Base-by-base conservation (phyloP, 2,888 invertebrate genomes). In the Alentia gelatinosa region DNA sequence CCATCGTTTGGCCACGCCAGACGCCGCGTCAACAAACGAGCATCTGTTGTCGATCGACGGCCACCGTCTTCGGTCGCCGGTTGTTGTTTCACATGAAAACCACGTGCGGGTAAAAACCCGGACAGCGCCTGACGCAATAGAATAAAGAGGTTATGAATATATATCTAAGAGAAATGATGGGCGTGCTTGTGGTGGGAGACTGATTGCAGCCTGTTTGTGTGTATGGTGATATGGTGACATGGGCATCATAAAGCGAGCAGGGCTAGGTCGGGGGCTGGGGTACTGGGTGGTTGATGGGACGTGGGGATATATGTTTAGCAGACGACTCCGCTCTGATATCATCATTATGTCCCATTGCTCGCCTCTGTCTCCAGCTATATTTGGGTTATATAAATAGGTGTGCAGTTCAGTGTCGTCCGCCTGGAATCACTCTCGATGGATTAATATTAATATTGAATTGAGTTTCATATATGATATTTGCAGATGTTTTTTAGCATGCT, bases 81-180 rank as follows among this genome's bases (percentile, higher is more conserved):
- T 68, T 68, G 68, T 68, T 68, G 68, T 30, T 68, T 15, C 68
- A 68, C 68, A 68, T 68, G 68, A 68, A 68, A 68, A 68, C 68
- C 68, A 68, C 68, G 68, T 68, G 68, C 68, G n/a, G 68, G 30
- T 30, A 68, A 68, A 68, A 68, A 68, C 30, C 3, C 30, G 9
- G 26, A 12, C n/a, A 9, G 30, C 3, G 26, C 68, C 68, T 68
- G 68, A 68, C 68, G 68, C 33, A 68, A 68, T 68, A 68, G 33
- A 68, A 68, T 68, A 68, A 68, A 68, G 68, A 68, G 68, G 68
- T 68, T 68, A 68, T 68, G 68, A 68, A 68, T 68, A 68, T 68
- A 68, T 68, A 30, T 68, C 68, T 68, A 68, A 26, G 68, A 26
- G 30, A 26, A 26, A 68, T 68, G 68, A 68, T 68, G 68, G 33